A percentile compares a stretch with the other conserved stretches of the same genome.
These are phyloP conservation scores for Coturnix japonica DNA, from an alignment of 2,113 vertebrate genomes.

Conservation along the genomic window DNA sequence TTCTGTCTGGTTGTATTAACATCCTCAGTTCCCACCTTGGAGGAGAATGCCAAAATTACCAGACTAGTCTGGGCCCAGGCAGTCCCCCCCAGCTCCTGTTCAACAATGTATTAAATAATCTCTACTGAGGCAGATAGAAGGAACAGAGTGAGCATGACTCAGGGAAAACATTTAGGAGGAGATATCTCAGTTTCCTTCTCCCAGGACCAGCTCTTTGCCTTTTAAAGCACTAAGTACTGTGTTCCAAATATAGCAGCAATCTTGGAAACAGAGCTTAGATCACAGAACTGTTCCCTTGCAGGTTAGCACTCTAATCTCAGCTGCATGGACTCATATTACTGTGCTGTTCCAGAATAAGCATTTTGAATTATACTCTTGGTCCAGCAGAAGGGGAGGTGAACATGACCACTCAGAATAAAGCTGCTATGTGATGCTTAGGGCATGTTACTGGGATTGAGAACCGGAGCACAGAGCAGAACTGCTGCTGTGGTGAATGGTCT, in stretches of 20 bases:
- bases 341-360: background rate
- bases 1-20: background rate
- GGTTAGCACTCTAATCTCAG: background rate
- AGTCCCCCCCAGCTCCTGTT: background rate
- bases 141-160: background rate
- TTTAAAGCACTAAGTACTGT: background rate
- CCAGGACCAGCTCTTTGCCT: background rate
- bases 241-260: background rate
- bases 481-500: background rate
- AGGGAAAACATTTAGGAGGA: background rate
- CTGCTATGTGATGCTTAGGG: background rate
- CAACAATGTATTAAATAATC: background rate
- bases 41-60: background rate
- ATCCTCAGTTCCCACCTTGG: background rate
- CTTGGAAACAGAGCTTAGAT: background rate
- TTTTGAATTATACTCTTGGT: background rate
- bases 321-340: rapidly evolving
- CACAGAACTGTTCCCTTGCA: background rate
- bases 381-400: background rate
- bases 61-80: background rate
- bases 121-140: background rate
- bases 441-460: background rate
- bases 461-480: background rate
- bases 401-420: background rate
- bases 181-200: background rate